Evolutionary conservation across 1,140 invertebrate genomes (phyloP), one percentile per base, ranked within the genome.

Genomic region (Bombyx mori): DNA sequence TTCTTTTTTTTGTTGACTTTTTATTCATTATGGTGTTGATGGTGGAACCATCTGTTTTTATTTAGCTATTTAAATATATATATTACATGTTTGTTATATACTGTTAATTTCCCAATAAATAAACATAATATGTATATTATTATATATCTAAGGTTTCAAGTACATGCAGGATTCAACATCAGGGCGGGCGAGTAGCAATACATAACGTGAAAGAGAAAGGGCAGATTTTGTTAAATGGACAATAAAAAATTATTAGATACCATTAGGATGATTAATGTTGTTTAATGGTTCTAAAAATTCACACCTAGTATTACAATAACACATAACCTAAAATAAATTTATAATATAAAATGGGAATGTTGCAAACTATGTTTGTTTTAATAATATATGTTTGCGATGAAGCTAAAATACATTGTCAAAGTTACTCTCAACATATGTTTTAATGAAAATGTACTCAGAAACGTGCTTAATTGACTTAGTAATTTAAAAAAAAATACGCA

Each of bases 141-240:
- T 18, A 18, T 18, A 35, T 35, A 35, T 35, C 83, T 86, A 86
- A 70, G 70, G 73, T 76, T 71, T 69, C 75, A 83, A 76, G 67
- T 60, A 73, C 83, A 83, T 86, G 82, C 82, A 79, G 83, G 77
- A 63, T 84, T 81, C 83, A 77, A 59, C 63, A 54, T 42, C 51
- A 59, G 59, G 56, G 57, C 73, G 66, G 73, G 61, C 63, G 65
- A 74, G 63, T 68, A 63, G 81, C 79, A 79, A 64, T 76, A 75
- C 79, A 71, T 82, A 60, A 57, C 72, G 72, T 61, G 65, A 77
- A 74, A 79, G 62, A 73, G 57, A 69, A 61, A 62, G 58, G 60
- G 65, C 68, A 4, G 48, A 35, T 51, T 35, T 51, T 51, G 42
- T 51, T 51, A 51, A 35, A 35, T 35, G 26, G 26, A 35, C 26